These are phyloP conservation scores for Bufo bufo DNA, from an alignment of 2,113 vertebrate genomes.

Conservation along the genomic window DNA sequence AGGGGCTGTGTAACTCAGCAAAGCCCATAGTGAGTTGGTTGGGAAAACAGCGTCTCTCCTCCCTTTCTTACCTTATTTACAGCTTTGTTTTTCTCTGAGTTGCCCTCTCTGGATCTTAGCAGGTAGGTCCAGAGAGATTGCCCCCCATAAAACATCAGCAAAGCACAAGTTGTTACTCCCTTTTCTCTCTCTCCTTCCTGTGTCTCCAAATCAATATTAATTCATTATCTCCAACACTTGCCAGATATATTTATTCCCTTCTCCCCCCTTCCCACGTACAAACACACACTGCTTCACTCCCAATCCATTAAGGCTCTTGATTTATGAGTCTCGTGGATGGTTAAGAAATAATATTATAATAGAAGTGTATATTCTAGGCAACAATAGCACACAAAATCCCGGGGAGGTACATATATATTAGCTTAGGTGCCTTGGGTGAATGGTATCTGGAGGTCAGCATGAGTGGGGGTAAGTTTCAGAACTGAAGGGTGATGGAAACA, in stretches of 20 bases:
- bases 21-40: conserved; percentile 40
- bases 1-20: conserved; percentile 53
- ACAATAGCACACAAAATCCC: conserved; percentile 1
- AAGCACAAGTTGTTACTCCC: conserved; percentile 53
- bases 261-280: conserved; percentile 43
- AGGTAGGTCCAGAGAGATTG: conserved; percentile 50
- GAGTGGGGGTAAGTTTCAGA: conserved; percentile 16
- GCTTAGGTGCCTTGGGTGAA: not conserved
- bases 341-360: conserved; percentile 49
- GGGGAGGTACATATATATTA: conserved; percentile 25
- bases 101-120: conserved; percentile 51
- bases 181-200: conserved; percentile 51
- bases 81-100: conserved; percentile 55
- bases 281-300: conserved; percentile 53
- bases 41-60: conserved; percentile 36
- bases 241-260: conserved; percentile 57
- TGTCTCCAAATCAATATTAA: conserved; percentile 58
- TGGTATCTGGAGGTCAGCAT: conserved; percentile 37
- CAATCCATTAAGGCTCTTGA: conserved; percentile 53
- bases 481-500: conserved; percentile 31
- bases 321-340: conserved; percentile 56
- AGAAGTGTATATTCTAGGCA: conserved; percentile 30
- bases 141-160: conserved; percentile 56
- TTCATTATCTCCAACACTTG: conserved; percentile 58
- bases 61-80: conserved; percentile 49